Percentiles rank a stretch among this genome's conserved stretches.
Evolutionary conservation across 2,797 vertebrate genomes (phyloP).

Genomic region (Falco concolor): DNA sequence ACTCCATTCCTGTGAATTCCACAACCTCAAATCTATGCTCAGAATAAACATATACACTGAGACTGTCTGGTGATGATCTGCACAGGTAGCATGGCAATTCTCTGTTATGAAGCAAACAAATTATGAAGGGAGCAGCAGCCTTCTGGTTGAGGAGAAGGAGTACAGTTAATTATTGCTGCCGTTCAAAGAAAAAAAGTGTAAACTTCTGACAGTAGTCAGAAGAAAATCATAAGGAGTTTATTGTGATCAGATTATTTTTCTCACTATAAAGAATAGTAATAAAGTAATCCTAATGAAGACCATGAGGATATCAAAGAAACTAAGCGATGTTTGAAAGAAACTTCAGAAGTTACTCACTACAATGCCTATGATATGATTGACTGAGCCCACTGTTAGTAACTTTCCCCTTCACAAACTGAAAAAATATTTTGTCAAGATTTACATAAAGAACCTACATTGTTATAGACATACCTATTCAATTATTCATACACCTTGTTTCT

Average conservation of each 20-base stretch:
- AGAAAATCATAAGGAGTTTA: constrained; percentile 19
- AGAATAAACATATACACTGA: constrained; percentile 4
- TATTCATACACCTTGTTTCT: constrained; percentile 61
- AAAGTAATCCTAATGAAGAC: constrained; percentile 44
- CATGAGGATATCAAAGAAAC: constrained; percentile 37
- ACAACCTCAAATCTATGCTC: neutral
- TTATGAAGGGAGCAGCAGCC: neutral
- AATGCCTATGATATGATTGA: constrained; percentile 10
- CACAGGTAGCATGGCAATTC: neutral
- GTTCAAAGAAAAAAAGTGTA: neutral
- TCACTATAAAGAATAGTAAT: constrained; percentile 27
- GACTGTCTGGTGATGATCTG: constrained; percentile 22
- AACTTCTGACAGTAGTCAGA: neutral
- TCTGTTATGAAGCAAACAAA: neutral
- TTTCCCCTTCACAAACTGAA: constrained; percentile 42
- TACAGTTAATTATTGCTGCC: neutral
- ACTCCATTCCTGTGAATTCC: neutral
- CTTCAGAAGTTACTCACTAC: constrained; percentile 47
- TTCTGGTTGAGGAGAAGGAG: neutral
- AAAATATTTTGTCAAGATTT: constrained; percentile 51
- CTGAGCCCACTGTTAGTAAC: neutral
- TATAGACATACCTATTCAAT: constrained; percentile 56
- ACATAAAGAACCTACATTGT: constrained; percentile 39
- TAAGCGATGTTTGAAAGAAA: constrained; percentile 55
- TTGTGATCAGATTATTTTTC: constrained; percentile 31